These are phyloP conservation scores for Leptobrachium leishanense DNA, from an alignment of 2,113 vertebrate species.

Conservation along the genomic window DNA sequence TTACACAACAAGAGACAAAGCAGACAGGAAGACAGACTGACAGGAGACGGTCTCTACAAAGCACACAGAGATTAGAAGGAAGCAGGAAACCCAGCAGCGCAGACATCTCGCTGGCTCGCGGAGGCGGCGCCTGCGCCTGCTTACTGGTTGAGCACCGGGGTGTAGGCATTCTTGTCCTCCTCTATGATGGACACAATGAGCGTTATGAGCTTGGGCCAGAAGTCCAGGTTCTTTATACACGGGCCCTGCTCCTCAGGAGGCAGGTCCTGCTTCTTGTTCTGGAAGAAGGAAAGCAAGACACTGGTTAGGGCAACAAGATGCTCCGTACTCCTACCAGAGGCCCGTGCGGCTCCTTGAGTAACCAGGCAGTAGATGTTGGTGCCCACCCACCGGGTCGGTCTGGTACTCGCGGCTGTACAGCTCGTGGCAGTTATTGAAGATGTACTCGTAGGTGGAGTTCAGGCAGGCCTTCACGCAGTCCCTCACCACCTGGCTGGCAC, in stretches of 20 bases:
- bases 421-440: conserved; percentile 97
- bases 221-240: conserved; percentile 92
- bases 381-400: conserved; percentile 76
- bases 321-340: too few species aligned
- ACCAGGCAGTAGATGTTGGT: too few species aligned
- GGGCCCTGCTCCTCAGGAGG: conserved; percentile 92
- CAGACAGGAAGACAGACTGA: conserved; percentile 67
- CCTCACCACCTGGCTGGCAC: conserved; percentile 95
- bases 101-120: neutral
- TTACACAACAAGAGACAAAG: conserved; percentile 72
- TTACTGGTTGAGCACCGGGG: conserved; percentile 94
- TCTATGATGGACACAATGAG: conserved; percentile 97
- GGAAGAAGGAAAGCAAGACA: conserved; percentile 24
- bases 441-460: conserved; percentile 96
- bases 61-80: conserved; percentile 59
- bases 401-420: conserved; percentile 92
- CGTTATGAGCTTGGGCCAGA: conserved; percentile 98
- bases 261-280: conserved; percentile 83
- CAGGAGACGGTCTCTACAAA: conserved; percentile 61
- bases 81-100: conserved; percentile 48
- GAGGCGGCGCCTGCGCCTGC: neutral
- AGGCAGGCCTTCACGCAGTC: conserved; percentile 97
- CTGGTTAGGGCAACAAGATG: neutral
- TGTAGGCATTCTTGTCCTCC: conserved; percentile 95
- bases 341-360: too few species aligned